These are phyloP conservation scores for Dicrurus megarhynchus DNA, from an alignment of 2,113 vertebrate genomes.

Conservation along the genomic window DNA sequence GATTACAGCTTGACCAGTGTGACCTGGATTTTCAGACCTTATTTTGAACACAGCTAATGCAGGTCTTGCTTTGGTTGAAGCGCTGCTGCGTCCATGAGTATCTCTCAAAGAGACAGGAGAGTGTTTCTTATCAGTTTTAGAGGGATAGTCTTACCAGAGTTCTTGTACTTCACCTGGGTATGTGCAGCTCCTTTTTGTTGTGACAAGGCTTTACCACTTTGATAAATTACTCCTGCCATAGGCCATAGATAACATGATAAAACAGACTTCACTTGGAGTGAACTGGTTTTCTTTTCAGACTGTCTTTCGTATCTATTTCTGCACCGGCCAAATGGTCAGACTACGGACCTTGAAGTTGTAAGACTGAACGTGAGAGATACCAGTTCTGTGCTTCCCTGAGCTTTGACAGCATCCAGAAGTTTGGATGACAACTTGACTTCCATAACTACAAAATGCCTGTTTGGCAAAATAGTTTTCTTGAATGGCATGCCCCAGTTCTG, in stretches of 20 bases:
- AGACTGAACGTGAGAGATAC: not conserved
- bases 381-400: not conserved
- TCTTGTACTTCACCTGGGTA: not conserved
- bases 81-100: not conserved
- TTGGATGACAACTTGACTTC: not conserved
- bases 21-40: not conserved
- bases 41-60: not conserved
- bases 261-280: not conserved
- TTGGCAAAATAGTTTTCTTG: not conserved
- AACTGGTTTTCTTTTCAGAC: not conserved
- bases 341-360: not conserved
- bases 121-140: not conserved
- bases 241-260: not conserved
- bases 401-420: not conserved
- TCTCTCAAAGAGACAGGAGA: not conserved
- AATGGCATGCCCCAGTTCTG: not conserved
- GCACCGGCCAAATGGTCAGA: not conserved
- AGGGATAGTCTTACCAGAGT: not conserved
- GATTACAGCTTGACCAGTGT: not conserved
- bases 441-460: not conserved
- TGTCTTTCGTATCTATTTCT: not conserved
- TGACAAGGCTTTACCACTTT: not conserved
- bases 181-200: not conserved
- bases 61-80: not conserved
- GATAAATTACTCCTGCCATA: not conserved